phyloP scores from a whole-genome alignment of 2,888 invertebrate species.

The Dryocosmus kuriphilus region DNA sequence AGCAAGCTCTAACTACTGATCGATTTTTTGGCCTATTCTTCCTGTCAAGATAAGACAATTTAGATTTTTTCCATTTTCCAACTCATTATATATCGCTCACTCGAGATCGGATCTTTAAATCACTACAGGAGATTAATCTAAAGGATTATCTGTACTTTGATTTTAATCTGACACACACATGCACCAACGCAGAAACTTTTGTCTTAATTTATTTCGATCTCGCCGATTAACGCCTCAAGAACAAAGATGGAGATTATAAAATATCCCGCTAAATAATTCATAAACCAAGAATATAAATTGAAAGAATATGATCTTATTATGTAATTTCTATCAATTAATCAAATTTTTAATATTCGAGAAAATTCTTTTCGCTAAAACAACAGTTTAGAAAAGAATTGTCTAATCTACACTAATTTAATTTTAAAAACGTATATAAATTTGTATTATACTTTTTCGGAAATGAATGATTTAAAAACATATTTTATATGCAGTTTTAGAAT shows the following conservation, averaged over 20 bases:
- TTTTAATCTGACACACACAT: neutral
- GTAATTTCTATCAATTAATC: neutral
- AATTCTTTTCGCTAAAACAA: no score
- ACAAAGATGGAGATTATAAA: neutral
- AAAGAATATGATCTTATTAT: neutral
- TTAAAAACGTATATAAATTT: no score
- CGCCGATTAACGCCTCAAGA: neutral
- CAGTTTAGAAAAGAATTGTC: no score
- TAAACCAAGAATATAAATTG: neutral
- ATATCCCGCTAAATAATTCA: neutral
- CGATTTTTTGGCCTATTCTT: neutral
- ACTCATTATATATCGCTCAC: constrained; percentile 13
- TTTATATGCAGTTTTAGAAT: neutral
- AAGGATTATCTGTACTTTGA: constrained; percentile 18
- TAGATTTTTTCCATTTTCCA: constrained; percentile 25
- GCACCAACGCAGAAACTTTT: neutral
- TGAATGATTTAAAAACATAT: neutral
- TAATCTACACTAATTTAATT: no score
- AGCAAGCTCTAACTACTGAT: neutral
- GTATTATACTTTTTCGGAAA: neutral
- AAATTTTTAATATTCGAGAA: no score
- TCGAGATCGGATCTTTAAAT: constrained; percentile 5
- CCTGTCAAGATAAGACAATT: neutral
- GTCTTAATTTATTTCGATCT: constrained; percentile 14
- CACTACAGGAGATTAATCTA: constrained; percentile 7